Evolutionary conservation across 2,113 vertebrate species (phyloP), one percentile per base, ranked within the genome.

Genomic region (Nycticebus coucang): DNA sequence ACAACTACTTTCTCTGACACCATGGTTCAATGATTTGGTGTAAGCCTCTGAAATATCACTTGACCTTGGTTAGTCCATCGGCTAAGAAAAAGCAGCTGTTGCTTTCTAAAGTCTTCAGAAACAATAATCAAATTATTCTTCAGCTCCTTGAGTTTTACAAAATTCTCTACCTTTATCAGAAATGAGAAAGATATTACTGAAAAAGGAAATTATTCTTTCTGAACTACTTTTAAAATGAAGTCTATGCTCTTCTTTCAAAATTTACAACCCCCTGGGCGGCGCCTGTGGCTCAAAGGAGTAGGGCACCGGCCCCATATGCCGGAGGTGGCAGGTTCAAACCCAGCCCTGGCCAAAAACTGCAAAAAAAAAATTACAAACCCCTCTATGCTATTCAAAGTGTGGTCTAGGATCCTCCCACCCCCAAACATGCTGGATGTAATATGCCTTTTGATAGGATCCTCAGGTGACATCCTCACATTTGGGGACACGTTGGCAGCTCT

Each of bases 111-210:
- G 28, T 59, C n/a, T 74, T 89, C 78, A 55, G 57, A 84, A 89
- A 72, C 74, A 69, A 74, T 82, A 66, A 93, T 89, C 35, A 89
- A 55, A 55, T 79, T 93, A 50, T 62, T 55, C 64, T 87, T 81
- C 33, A 64, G n/a, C 72, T 87, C 80, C 77, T 66, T 91, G n/a
- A 87, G 17, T 87, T 72, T 64, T 59, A 86, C 69, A 45, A 64
- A 79, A 55, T 87, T 66, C 64, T 83, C 75, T 85, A 30, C 68
- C 41, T 95, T 45, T 41, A 14, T 17, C 14, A 33, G n/a, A 64
- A 96, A 71, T 83, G 30, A 93, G 92, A 88, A 24, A 50, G 89
- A 41, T 85, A 57, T 95, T 72, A 60, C 87, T 92, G 41, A 57
- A 93, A 91, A 78, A 19, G 26, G n/a, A 94, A 79, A 79, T 59